Evolutionary conservation across 2,113 vertebrate genomes (phyloP).

Genomic region (Trogon melanurus): DNA sequence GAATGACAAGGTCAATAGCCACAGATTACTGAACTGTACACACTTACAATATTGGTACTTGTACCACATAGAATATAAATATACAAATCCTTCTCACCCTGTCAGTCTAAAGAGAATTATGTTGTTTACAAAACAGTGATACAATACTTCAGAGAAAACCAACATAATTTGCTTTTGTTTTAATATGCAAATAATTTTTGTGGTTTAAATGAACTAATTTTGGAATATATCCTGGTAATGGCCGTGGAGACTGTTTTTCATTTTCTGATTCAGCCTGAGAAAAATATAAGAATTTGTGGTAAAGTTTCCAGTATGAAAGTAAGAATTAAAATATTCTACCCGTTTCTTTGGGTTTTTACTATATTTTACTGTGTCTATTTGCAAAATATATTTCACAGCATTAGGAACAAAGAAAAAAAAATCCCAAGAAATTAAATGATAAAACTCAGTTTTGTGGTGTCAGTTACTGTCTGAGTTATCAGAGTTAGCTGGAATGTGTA

Average conservation of each 20-base stretch:
- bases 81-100: neutral
- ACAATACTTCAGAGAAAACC: neutral
- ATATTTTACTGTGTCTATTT: neutral
- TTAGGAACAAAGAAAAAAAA: neutral
- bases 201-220: neutral
- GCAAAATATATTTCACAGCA: neutral
- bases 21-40: neutral
- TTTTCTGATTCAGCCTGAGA: neutral
- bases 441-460: neutral
- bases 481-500: neutral
- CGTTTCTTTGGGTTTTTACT: neutral
- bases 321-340: neutral
- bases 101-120: neutral
- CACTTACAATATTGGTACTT: neutral
- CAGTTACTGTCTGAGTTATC: neutral
- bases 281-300: neutral
- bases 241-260: neutral
- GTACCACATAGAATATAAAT: neutral
- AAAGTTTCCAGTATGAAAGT: neutral
- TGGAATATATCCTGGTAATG: neutral
- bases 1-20: slow-evolving; percentile 50
- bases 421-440: neutral
- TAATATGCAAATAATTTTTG: neutral
- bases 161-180: neutral
- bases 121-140: neutral